These are phyloP conservation scores for Lasiommata megera DNA, from an alignment of 2,888 invertebrate genomes.

Conservation along the genomic window DNA sequence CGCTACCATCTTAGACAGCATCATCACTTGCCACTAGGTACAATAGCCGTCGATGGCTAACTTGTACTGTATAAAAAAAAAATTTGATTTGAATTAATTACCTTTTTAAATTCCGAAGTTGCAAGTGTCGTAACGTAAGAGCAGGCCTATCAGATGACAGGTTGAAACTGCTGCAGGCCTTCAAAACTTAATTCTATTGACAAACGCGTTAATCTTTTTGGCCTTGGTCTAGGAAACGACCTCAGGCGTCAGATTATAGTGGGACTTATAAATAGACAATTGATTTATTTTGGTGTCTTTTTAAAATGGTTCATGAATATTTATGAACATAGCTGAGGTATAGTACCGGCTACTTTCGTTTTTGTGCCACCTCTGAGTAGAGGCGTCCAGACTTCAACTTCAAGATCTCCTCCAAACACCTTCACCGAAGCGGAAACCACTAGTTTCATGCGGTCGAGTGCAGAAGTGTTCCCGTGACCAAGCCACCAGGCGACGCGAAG, in stretches of 20 bases:
- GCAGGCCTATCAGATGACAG: not conserved
- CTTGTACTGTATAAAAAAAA: too few species aligned
- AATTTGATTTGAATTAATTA: too few species aligned
- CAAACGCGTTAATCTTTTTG: slow-evolving; percentile 9
- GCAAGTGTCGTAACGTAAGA: not conserved
- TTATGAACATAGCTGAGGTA: slow-evolving; percentile 15
- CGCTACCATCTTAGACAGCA: too few species aligned
- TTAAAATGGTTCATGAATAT: slow-evolving; percentile 31
- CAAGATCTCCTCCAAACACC: too few species aligned
- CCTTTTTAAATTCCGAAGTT: too few species aligned
- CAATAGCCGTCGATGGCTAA: too few species aligned
- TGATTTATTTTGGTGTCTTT: slow-evolving; percentile 21
- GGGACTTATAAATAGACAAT: slow-evolving; percentile 20
- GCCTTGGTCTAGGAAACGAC: slow-evolving; percentile 28
- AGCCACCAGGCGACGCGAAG: too few species aligned
- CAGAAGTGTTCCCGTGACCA: too few species aligned
- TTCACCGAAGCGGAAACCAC: too few species aligned
- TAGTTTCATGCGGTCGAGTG: too few species aligned
- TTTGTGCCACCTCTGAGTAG: not conserved
- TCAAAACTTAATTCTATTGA: not conserved
- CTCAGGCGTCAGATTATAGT: slow-evolving; percentile 26
- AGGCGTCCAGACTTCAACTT: too few species aligned
- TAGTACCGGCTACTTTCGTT: slow-evolving; percentile 1
- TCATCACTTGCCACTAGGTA: too few species aligned
- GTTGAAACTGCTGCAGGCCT: not conserved